Evolutionary conservation across 2,888 invertebrate species (phyloP), one percentile per base, ranked within the genome.

Genomic region (Drosophila limbata): DNA sequence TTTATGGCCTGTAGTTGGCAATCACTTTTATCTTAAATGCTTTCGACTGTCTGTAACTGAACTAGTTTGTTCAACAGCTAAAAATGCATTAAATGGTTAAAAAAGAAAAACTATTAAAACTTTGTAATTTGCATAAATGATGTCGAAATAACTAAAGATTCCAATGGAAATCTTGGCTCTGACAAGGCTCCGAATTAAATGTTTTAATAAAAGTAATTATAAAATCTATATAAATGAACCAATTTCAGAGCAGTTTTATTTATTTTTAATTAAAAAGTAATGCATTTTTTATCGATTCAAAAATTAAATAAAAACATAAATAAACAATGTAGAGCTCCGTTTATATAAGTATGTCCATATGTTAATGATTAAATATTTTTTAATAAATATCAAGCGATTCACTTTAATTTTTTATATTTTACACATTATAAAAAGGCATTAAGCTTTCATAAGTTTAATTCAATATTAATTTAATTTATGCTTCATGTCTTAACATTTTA

Each of bases 121-220:
- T 53, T 31, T 51, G 47, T 52, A 40, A 83, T 88, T 85, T 79
- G 71, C 77, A 88, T 85, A 85, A 63, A 60, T 69, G 50, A 59
- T 55, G 48, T 45, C 35, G 11, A 31, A 6, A 13, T 11, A 19
- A 64, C 17, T 6, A 10, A 33, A 10, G 21, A 17, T 45, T 60
- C 4, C 44, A 42, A 44, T 44, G 33, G 50, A 47, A 40, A 45
- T 28, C 13, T 39, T 48, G n/a, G 4, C 5, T 10, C 10, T 51
- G n/a, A 1, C 4, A 13, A 17, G 17, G 37, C 21, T 21, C 21
- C 17, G 6, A 37, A 37, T 47, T 57, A 47, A 21, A 11, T 21
- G 17, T 42, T 48, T 64, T 59, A 50, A 66, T 59, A 25, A 11
- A 48, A 44, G 42, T 39, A 67, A 67, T 71, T 74, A 53, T 50